Conservation (phyloP, 2,113 vertebrate species). For the Alligator sinensis region DNA sequence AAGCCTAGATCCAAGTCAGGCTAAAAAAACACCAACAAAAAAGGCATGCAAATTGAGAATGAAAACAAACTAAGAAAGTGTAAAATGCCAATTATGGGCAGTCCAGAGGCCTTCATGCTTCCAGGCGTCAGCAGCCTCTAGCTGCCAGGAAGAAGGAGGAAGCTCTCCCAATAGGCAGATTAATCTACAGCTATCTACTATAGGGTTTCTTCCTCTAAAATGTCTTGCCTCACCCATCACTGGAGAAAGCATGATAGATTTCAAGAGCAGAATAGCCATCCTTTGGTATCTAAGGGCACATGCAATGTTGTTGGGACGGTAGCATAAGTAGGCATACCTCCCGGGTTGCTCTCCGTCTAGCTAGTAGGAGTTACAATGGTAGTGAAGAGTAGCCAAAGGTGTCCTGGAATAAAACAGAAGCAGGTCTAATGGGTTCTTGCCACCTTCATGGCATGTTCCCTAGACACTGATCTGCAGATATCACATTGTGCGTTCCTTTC, state of each 20-base stretch:
- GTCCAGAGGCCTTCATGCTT: background rate
- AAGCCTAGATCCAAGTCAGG: background rate
- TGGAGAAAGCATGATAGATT: background rate
- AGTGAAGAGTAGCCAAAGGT: no score
- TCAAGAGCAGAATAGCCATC: background rate
- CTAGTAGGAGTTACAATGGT: no score
- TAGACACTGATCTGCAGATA: conserved; percentile 10
- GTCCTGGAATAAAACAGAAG: background rate
- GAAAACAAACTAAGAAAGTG: no score
- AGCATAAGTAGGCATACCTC: no score
- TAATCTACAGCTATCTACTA: background rate
- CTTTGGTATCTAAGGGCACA: background rate
- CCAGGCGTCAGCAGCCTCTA: background rate
- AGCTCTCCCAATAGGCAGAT: background rate
- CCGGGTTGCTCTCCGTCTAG: no score
- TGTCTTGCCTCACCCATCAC: background rate
- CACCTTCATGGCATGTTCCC: conserved; percentile 15
- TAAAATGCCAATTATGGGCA: background rate
- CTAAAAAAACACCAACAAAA: no score
- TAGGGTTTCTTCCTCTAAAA: background rate
- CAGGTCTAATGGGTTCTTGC: background rate
- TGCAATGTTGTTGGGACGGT: no score
- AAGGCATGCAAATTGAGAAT: no score
- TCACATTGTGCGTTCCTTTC: background rate
- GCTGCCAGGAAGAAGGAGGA: background rate